A percentile compares a stretch with the other conserved stretches of the same genome.
Evolutionary conservation across 1,140 invertebrate genomes (phyloP).

Genomic region (Lasioglossum baleicum): DNA sequence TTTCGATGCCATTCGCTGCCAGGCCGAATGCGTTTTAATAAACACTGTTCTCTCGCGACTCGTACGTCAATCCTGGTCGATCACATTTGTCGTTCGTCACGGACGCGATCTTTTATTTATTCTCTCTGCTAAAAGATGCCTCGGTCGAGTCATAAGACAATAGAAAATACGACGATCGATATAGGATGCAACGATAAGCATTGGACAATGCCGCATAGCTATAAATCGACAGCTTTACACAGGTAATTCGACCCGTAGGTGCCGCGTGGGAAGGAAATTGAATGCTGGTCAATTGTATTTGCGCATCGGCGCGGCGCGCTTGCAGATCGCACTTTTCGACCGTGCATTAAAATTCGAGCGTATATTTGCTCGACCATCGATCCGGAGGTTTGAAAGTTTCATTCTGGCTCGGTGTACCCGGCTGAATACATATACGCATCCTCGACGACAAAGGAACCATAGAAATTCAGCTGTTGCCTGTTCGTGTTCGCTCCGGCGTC

Average conservation of each 20-base stretch:
- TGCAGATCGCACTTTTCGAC: neutral
- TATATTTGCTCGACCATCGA: neutral
- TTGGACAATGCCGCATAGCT: conserved; percentile 1
- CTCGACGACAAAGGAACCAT: neutral
- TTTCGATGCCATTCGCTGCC: neutral
- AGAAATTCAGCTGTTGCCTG: neutral
- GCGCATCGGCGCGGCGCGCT: neutral
- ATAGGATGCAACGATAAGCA: conserved; percentile 22
- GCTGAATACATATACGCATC: no score
- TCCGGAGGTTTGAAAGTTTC: neutral
- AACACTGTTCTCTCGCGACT: no score
- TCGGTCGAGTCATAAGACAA: neutral
- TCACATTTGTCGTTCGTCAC: no score
- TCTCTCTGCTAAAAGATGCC: neutral
- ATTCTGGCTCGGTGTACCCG: no score
- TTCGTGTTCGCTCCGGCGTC: neutral
- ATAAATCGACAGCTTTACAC: conserved; percentile 16
- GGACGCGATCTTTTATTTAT: no score
- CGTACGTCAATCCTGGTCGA: no score
- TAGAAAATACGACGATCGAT: conserved; percentile 12
- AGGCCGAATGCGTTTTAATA: neutral
- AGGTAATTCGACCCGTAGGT: neutral
- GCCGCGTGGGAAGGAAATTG: conserved; percentile 1
- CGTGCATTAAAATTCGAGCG: no score
- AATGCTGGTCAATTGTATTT: neutral